Evolutionary conservation across 2,888 invertebrate species (phyloP), one percentile per base, ranked within the genome.

Genomic region (Hedychridium roseum): DNA sequence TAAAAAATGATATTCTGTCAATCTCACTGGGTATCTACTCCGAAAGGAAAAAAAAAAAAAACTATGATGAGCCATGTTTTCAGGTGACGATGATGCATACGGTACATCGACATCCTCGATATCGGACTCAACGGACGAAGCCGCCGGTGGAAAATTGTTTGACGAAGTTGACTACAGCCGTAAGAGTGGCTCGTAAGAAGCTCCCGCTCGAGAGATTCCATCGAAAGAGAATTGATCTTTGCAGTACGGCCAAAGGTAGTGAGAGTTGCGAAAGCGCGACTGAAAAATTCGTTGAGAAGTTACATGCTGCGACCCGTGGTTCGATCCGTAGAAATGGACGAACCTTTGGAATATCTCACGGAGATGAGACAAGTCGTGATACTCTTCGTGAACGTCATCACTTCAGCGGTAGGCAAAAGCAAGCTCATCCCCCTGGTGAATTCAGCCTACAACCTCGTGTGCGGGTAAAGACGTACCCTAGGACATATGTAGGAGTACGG

Each of bases 341-440:
- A 89, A 67, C 88, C 88, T 0, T 78, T 90, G 59, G 88, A 89
- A 60, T 88, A 87, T 71, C 76, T 90, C 4, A 88, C 89, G 0
- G 90, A 90, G 76, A 87, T 90, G 78, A 82, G 90, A 28, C 85
- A 86, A 51, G 86, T 89, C 2, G 86, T 87, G 1, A 86, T 89
- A 16, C 81, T 88, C 3, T 89, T 89, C 65, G 82, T 85, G 6
- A 88, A 88, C 60, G 81, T 88, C 5, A 79, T 85, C 34, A 82
- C 82, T 0, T 66, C 70, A 26, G 68, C 78, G 1, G 71, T 80
- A 2, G 74, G 79, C 1, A 79, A 80, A 15, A 70, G 68, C 11
- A 76, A 77, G 14, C 77, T 85, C 1, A 80, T 86, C 3, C 70
- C 76, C 9, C 63, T 85, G 0, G 83, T 86, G 1, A 80, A 87